Evolutionary conservation across 2,888 invertebrate genomes (phyloP), one percentile per base, ranked within the genome.

Genomic region (Camponotus fellah): DNA sequence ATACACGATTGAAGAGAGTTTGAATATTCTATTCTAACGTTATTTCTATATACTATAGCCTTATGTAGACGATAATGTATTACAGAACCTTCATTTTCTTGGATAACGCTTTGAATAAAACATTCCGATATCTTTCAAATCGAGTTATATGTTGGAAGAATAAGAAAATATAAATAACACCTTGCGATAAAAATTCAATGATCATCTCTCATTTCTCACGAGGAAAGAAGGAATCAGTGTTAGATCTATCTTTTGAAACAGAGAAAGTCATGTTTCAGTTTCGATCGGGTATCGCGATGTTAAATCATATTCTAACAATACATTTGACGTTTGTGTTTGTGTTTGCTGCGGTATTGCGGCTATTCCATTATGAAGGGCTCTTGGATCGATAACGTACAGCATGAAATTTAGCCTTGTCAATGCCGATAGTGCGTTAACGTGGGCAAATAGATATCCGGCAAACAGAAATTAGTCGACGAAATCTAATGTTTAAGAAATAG

Each of bases 61-160:
- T 80, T 71, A 80, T 37, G 60, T 60, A 37, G 79, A 80, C 79
- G 74, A 80, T 80, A 60, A 80, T 71, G 79, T 71, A 80, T 80
- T 71, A 80, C 79, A 37, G 79, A 79, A 69, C 69, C 79, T 71
- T 72, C 46, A 80, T 80, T n/a, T 71, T 62, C 46, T n/a, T 37
- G 21, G 9, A 60, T 46, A 72, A 37, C 34, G 79, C 12, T 46
- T 60, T 80, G 79, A 80, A 80, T 80, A 80, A 80, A 80, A 80
- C 79, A 80, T 80, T 62, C 46, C 72, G 79, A 80, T 80, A 80
- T 80, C 79, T 71, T 80, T 71, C 72, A 17, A 80, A 80, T 80
- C 79, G 72, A 80, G 72, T 71, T 80, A 80, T 43, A 71, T 60
- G 60, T 37, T 26, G 46, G 60, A 60, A 80, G 60, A 80, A 80